Evolutionary conservation across 2,797 vertebrate species (phyloP).

Genomic region (Propithecus deckenii): DNA sequence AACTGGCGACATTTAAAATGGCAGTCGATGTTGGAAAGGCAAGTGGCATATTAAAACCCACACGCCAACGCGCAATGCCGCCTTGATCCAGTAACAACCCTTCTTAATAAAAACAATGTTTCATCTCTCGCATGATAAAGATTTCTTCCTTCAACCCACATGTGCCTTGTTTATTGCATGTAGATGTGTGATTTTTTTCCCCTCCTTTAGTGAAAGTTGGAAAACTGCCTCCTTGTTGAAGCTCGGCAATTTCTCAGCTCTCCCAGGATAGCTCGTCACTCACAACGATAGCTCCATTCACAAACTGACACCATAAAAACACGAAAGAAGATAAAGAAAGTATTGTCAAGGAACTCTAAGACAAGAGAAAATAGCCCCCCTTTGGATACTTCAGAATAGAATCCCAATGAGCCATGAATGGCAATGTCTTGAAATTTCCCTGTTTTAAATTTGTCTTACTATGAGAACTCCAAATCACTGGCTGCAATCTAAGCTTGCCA

Average conservation of each 20-base stretch:
- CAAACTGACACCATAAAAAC: constrained; percentile 68
- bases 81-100: constrained; percentile 40
- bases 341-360: constrained; percentile 59
- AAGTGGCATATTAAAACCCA: constrained; percentile 72
- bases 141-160: constrained; percentile 57
- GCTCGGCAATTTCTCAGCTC: constrained; percentile 46
- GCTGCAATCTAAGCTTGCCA: background rate
- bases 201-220: constrained; percentile 38
- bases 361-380: constrained; percentile 20
- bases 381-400: constrained; percentile 41
- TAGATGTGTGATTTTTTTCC: constrained; percentile 45
- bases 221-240: constrained; percentile 49
- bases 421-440: constrained; percentile 32
- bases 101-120: constrained; percentile 60
- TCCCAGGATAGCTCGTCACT: constrained; percentile 50
- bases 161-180: constrained; percentile 35
- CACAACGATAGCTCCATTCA: constrained; percentile 65
- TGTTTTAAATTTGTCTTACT: constrained; percentile 41
- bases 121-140: constrained; percentile 58
- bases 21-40: constrained; percentile 72
- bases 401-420: background rate
- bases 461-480: background rate
- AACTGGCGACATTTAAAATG: constrained; percentile 80
- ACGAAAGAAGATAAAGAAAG: constrained; percentile 57
- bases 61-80: constrained; percentile 1